These are phyloP conservation scores for Melanotaenia duboulayi DNA, from an alignment of 2,113 vertebrate genomes.

Conservation along the genomic window DNA sequence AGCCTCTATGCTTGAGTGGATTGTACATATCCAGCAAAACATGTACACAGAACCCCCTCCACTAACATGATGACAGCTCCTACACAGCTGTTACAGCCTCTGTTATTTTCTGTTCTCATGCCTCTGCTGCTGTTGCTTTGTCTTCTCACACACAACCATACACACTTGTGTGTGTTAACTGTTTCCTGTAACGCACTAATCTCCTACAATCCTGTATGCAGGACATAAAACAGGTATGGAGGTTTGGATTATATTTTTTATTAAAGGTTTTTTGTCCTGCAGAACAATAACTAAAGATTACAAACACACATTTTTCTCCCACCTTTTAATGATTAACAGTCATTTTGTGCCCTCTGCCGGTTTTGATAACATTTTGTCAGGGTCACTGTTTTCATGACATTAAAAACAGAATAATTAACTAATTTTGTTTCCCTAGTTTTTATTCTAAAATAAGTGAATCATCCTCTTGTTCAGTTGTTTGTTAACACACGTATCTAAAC, in stretches of 20 bases:
- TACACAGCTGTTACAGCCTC: slow-evolving; percentile 32
- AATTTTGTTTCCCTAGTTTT: too few relatives aligned
- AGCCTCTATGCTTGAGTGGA: neutral
- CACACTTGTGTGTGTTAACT: too few relatives aligned
- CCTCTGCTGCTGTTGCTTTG: neutral
- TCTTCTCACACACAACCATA: neutral
- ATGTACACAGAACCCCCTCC: slow-evolving; percentile 19
- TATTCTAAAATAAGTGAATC: too few relatives aligned
- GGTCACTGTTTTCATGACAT: neutral
- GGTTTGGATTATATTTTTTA: neutral
- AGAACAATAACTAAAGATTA: neutral
- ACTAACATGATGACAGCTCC: slow-evolving; percentile 23
- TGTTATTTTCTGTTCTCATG: slow-evolving; percentile 5
- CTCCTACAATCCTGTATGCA: neutral
- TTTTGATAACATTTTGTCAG: neutral
- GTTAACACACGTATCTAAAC: too few relatives aligned
- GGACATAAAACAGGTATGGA: neutral
- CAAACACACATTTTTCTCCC: neutral
- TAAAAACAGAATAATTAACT: neutral
- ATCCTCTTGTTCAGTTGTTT: too few relatives aligned
- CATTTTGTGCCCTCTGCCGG: neutral
- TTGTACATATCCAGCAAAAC: slow-evolving; percentile 12
- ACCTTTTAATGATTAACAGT: neutral
- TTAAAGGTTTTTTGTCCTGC: neutral
- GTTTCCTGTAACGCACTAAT: too few relatives aligned